These are phyloP conservation scores for Onthophagus taurus DNA, from an alignment of 1,140 invertebrate genomes.

Conservation along the genomic window DNA sequence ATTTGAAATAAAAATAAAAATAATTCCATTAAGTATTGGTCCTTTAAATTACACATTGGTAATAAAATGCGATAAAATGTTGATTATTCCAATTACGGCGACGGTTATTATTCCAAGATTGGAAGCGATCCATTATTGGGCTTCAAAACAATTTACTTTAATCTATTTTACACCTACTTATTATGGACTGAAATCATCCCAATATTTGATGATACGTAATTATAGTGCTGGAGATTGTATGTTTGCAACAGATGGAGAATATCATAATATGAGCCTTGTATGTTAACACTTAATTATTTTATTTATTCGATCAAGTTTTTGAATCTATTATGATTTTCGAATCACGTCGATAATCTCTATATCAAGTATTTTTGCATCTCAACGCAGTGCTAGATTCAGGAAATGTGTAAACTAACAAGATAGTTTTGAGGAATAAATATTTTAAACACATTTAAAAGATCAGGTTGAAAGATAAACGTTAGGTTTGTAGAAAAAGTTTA, in stretches of 20 bases:
- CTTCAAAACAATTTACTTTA: slow-evolving; percentile 18
- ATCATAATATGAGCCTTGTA: background rate
- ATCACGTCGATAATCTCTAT: too few relatives aligned
- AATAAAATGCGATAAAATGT: background rate
- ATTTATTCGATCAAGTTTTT: too few relatives aligned
- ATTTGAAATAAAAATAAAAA: background rate
- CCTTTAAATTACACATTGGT: background rate
- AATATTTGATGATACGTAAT: slow-evolving; percentile 22
- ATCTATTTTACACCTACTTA: slow-evolving; percentile 24
- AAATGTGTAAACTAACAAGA: too few relatives aligned
- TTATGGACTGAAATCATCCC: slow-evolving; percentile 14
- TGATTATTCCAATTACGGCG: slow-evolving; percentile 15
- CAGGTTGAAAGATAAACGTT: too few relatives aligned
- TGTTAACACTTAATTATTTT: too few relatives aligned
- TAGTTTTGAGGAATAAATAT: too few relatives aligned
- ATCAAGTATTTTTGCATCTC: too few relatives aligned
- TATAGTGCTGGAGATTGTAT: slow-evolving; percentile 20
- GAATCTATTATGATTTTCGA: too few relatives aligned
- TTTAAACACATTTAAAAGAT: too few relatives aligned
- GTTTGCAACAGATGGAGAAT: slow-evolving; percentile 21
- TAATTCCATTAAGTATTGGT: background rate
- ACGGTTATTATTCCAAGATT: slow-evolving; percentile 21
- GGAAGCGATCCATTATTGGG: slow-evolving; percentile 9
- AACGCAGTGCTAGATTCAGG: too few relatives aligned
- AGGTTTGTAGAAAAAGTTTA: too few relatives aligned